phyloP scores from a whole-genome alignment of 1,140 invertebrate genomes.

The Orchesella cincta region DNA sequence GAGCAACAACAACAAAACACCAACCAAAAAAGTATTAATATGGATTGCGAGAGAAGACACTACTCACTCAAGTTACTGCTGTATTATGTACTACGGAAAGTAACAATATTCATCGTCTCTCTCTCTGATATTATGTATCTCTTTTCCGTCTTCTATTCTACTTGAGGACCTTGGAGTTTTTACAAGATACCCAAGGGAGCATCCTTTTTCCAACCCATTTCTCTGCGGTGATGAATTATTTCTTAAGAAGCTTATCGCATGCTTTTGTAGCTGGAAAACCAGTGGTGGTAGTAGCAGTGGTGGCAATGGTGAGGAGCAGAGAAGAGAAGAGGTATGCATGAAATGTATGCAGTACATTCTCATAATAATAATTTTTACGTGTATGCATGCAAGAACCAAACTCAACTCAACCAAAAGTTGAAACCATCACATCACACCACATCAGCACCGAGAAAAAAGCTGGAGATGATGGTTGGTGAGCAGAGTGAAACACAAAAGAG shows the following conservation, averaged over 20 bases:
- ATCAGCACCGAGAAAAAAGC: neutral
- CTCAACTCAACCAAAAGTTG: neutral
- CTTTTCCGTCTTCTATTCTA: neutral
- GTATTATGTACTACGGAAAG: no score
- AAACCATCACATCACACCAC: conserved; percentile 9
- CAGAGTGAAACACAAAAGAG: neutral
- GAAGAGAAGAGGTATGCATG: neutral
- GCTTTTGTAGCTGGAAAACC: neutral
- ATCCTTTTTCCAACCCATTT: conserved; percentile 28
- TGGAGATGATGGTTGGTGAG: neutral
- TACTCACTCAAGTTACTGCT: neutral
- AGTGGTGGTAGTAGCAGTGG: neutral
- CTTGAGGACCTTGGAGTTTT: conserved; percentile 27
- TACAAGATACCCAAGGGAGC: conserved; percentile 26
- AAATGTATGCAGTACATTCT: no score
- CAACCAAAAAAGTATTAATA: neutral
- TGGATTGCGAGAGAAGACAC: neutral
- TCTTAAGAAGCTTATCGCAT: conserved; percentile 30
- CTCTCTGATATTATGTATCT: neutral
- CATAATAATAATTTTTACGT: no score
- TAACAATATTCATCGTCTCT: neutral
- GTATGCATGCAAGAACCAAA: neutral
- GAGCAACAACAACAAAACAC: neutral
- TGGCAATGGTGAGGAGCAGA: neutral
- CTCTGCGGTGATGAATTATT: conserved; percentile 27